Evolutionary conservation across 2,888 invertebrate genomes (phyloP).

Genomic region (Apamea monoglypha): DNA sequence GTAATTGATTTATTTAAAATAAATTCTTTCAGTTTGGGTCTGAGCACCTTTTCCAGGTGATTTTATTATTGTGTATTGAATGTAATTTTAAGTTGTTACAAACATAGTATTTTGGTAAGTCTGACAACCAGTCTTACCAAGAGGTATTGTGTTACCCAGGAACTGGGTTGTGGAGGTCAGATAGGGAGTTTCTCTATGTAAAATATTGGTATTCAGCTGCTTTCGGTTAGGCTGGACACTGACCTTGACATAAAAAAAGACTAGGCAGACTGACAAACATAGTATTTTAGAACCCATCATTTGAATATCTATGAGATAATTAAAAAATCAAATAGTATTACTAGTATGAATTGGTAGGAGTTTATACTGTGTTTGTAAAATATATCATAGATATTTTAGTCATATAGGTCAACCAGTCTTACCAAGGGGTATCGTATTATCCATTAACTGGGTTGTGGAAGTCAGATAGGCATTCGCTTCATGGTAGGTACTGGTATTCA

Average conservation of each 20-base stretch:
- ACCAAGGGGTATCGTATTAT: too few species aligned
- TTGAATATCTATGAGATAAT: neutral
- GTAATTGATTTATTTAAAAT: too few species aligned
- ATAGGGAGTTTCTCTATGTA: too few species aligned
- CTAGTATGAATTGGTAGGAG: neutral
- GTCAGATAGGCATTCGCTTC: too few species aligned
- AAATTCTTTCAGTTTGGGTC: too few species aligned
- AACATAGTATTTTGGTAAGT: neutral
- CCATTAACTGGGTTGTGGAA: too few species aligned
- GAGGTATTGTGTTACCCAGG: too few species aligned
- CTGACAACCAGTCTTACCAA: too few species aligned
- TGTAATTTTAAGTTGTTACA: neutral
- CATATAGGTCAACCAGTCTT: neutral
- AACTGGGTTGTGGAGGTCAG: too few species aligned
- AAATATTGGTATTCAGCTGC: too few species aligned
- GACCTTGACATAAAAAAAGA: neutral
- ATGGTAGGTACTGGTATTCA: too few species aligned
- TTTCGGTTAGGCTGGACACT: neutral
- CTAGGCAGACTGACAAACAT: neutral
- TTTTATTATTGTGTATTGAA: neutral
- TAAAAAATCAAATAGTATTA: neutral
- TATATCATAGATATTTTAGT: neutral
- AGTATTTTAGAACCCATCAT: neutral
- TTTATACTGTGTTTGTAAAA: neutral
- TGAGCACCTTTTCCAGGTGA: neutral